Base-by-base conservation (phyloP, 2,888 invertebrate species). In the Deilephila elpenor region DNA sequence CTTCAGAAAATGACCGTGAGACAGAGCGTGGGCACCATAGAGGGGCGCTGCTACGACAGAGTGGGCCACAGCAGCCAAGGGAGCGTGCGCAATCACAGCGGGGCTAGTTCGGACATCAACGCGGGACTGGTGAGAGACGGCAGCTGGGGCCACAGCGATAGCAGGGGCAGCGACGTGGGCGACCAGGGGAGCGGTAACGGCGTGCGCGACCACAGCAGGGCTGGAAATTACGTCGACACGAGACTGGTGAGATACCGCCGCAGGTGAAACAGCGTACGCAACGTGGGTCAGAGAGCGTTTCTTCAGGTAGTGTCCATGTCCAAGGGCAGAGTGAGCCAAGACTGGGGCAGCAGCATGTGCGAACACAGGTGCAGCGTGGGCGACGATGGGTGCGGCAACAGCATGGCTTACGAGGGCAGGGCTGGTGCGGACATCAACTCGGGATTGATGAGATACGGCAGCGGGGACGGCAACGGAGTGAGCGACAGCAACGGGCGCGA, bases 121-220 rank as follows among this genome's bases (percentile, higher is more conserved):
- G 64, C 93, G 90, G 76, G 94, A 93, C 80, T 95, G 93, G 78
- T 90, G 91, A 14, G 92, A 92, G 2, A 94, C 92, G 37, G 89
- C 89, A 56, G 93, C 84, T 53, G 83, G 80, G 17, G 77, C 79
- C 17, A 77, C 74, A 70, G 78, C 90, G 51, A 77, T 77, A 75
- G 80, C 86, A 64, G 86, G 89, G 72, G 84, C 81, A 72, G 80
- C 79, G 83, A 84, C 79, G 77, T 85, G 83, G 17, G 83, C 78
- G 59, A 80, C 64, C 25, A 84, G 80, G 70, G 84, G 79, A 11
- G 82, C 80, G 76, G 79, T 80, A 32, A 87, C 84, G 71, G 89
- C 84, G 79, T 89, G 89, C 32, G 88, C 88, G 44, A 86, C 82
- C 14, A 87, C 80, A 19, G 85, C 83, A 59, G 84, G 86, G 78